phyloP scores from a whole-genome alignment of 2,113 vertebrate species.

The Struthio camelus region DNA sequence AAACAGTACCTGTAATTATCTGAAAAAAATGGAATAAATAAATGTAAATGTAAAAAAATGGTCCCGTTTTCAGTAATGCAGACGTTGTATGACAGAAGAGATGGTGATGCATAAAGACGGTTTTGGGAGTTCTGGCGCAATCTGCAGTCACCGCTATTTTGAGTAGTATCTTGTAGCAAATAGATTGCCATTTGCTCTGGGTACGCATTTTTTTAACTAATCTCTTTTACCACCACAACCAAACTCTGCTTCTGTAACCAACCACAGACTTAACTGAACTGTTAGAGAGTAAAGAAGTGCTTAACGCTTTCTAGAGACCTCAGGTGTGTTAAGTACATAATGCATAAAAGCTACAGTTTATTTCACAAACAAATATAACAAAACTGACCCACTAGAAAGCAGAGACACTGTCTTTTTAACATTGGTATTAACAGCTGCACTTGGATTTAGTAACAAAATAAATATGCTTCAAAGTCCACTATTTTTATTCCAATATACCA shows the following conservation, averaged over 20 bases:
- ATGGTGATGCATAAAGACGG: not conserved
- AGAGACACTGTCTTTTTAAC: not conserved
- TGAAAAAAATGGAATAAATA: not conserved
- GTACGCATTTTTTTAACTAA: not conserved
- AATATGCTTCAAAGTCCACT: not conserved
- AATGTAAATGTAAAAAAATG: not conserved
- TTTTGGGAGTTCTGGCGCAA: not conserved
- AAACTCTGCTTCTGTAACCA: not conserved
- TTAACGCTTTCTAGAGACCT: conserved; percentile 13
- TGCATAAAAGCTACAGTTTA: not conserved
- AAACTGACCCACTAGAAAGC: not conserved
- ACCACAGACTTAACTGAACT: not conserved
- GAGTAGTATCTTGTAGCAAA: not conserved
- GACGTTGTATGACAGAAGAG: not conserved
- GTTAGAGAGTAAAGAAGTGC: not conserved
- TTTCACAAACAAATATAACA: not conserved
- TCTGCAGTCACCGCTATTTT: not conserved
- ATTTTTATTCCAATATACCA: not conserved
- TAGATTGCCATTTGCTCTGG: not conserved
- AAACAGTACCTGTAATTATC: not conserved
- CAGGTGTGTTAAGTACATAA: not conserved
- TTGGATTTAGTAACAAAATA: not conserved
- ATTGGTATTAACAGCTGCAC: not conserved
- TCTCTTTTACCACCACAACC: not conserved
- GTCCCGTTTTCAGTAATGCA: not conserved